Conservation (phyloP, 1,140 invertebrate genomes). For the fruit fly (Drosophila melanogaster) region Release_6_plus_ISO1_MT NT_033777.3:26852501-26853000, state of each 20-base stretch:
- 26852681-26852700: slow-evolving; percentile 26
- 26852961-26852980: slow-evolving; percentile 81
- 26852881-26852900: not conserved
- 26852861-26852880: too few species aligned
- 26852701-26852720: slow-evolving; percentile 71
- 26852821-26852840: slow-evolving; percentile 54
- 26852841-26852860: not conserved
- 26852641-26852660: slow-evolving; percentile 15
- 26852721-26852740: slow-evolving; percentile 68
- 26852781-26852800: slow-evolving; percentile 47
- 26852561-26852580: not conserved
- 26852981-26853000: slow-evolving; percentile 78
- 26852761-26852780: not conserved
- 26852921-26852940: slow-evolving; percentile 55
- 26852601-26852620: not conserved
- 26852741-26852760: not conserved
- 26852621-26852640: not conserved
- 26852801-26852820: slow-evolving; percentile 71
- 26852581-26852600: not conserved
- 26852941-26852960: slow-evolving; percentile 61
- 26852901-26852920: not conserved
- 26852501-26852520: not conserved
- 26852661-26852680: slow-evolving; percentile 32
- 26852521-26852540: not conserved
- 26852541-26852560: not conserved